Base-by-base conservation (phyloP, 2,888 invertebrate genomes). In the Acanthosepion pharaonis region DNA sequence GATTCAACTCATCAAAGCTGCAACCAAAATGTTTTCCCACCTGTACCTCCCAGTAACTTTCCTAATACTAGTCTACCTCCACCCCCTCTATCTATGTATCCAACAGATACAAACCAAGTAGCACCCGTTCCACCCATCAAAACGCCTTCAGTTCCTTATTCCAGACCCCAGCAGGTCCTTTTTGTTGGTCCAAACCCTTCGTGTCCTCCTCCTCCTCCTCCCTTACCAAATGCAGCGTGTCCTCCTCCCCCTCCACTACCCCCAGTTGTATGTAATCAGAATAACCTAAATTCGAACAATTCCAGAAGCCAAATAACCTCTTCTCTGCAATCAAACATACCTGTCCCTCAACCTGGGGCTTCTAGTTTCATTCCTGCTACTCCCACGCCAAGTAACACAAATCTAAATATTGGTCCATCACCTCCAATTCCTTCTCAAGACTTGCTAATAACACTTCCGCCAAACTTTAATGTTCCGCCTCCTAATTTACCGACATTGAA, bases 131-230 rank as follows among this genome's bases (percentile, higher is more conserved):
- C 28, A 93, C 93, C 53, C 25, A 48, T 92, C 49, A 28, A 42
- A 42, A 42, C 92, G 55, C 11, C 51, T 20, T n/a, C 23, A 8
- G 28, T 33, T 11, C 33, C 93, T 9, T 33, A 33, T 33, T 6
- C 48, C 33, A 51, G 5, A 4, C 48, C 28, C 51, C 51, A 33
- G 33, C 51, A 33, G 33, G 48, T 49, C 48, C 92, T 20, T 55
- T 55, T 55, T 28, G 51, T 33, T 33, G 8, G 28, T 15, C 20
- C 33, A 33, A 33, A 51, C 55, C 48, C 53, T 25, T 18, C 55
- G n/a, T 55, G 53, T 15, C 93, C 93, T 28, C 93, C 93, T 49
- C 93, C 93, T 28, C 93, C 93, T 42, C 93, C 93, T 25, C 53
- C 93, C 51, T 0, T 93, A 51, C 93, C 93, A 51, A 49, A 49